phyloP scores from a whole-genome alignment of 2,113 vertebrate genomes.

The Felis chaus region DNA sequence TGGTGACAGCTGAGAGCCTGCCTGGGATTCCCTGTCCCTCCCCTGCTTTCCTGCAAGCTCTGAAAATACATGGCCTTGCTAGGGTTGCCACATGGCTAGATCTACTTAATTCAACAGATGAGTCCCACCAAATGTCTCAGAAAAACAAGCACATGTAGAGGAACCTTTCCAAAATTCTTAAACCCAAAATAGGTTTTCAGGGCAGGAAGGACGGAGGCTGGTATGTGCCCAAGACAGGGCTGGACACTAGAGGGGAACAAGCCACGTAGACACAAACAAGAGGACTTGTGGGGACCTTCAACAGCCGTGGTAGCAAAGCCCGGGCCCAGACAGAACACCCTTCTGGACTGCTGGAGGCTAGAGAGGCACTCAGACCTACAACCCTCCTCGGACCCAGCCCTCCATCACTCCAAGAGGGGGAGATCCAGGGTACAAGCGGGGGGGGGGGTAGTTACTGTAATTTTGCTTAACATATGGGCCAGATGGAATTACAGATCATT shows the following conservation, averaged over 20 bases:
- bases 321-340: neutral
- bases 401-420: neutral
- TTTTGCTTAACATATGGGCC: too few relatives aligned
- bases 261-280: too few relatives aligned
- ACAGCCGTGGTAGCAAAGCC: neutral
- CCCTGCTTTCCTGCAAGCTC: too few relatives aligned
- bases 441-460: too few relatives aligned
- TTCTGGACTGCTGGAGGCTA: neutral
- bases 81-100: neutral
- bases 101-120: neutral
- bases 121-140: neutral
- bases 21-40: too few relatives aligned
- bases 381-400: neutral
- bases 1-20: too few relatives aligned
- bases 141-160: neutral
- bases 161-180: neutral
- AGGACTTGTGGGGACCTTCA: too few relatives aligned
- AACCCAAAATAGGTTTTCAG: neutral
- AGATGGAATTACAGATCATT: neutral
- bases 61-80: neutral
- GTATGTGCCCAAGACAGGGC: neutral
- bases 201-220: neutral
- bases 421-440: neutral
- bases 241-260: neutral
- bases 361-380: neutral